Conservation (phyloP, 2,888 invertebrate genomes). For the Ophion costatus region DNA sequence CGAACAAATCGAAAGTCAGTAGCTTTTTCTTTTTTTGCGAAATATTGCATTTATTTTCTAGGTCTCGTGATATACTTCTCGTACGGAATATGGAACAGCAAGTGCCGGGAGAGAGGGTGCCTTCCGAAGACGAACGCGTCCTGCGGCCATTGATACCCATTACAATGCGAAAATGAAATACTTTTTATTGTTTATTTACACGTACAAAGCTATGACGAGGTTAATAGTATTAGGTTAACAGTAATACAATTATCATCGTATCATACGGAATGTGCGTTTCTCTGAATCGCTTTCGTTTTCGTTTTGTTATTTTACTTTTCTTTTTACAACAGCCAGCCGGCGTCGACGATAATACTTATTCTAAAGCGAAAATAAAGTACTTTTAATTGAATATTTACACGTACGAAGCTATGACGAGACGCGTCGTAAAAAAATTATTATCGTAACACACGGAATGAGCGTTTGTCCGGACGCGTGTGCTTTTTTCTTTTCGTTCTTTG, state of each 20-base stretch:
- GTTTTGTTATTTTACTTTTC: neutral
- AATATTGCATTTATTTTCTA: constrained; percentile 73
- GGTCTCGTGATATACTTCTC: constrained; percentile 90
- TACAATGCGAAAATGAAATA: neutral
- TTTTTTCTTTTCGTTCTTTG: no score
- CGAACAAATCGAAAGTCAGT: neutral
- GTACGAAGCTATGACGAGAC: no score
- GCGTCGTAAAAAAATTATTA: no score
- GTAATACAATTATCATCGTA: no score
- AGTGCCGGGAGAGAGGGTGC: constrained; percentile 78
- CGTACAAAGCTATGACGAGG: neutral
- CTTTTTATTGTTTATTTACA: constrained; percentile 9
- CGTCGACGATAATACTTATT: no score
- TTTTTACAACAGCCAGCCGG: neutral
- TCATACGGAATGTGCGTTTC: neutral
- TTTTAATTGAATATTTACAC: no score
- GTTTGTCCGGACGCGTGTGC: no score
- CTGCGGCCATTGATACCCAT: constrained; percentile 45
- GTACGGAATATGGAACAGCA: constrained; percentile 90
- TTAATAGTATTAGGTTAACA: neutral
- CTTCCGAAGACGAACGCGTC: constrained; percentile 26
- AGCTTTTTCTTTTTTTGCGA: neutral
- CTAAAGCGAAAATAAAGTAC: no score
- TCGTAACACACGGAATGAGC: no score
- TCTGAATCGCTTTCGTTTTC: neutral